Evolutionary conservation across 64 coral and sea anemone genomes (phyloP), one percentile per base, ranked within the genome.

Genomic region (Trachythela sp.): DNA sequence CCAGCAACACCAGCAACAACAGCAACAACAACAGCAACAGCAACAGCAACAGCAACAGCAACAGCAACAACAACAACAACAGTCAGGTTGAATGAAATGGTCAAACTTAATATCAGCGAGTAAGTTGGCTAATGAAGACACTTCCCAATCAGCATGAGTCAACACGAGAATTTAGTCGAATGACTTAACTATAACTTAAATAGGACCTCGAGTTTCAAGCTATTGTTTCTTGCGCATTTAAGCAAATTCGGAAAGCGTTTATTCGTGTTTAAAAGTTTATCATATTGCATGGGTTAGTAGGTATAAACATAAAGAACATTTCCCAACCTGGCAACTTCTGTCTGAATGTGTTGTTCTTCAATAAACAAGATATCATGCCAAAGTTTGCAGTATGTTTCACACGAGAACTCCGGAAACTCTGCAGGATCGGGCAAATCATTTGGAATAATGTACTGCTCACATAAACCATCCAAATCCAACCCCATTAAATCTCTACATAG

Each of bases 361-460:
- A 80, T 80, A 34, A 80, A 80, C 37, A 80, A 80, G 13, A 80
- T 80, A 11, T 35, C 14, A 22, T 80, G 75, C 75, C 75, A 80
- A 17, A 80, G 14, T 10, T 80, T 80, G 75, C 75, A 80, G 75
- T 80, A 80, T 37, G 8, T 80, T 35, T 13, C 37, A 35, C 9
- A 29, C 13, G 75, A 29, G 30, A 80, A 80, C 34, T 34, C 75
- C 34, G 15, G 31, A 15, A 34, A 18, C 9, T 20, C 20, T 40
- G 8, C 37, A 37, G 2, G 1, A 35, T 80, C 75, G 0, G 75
- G 32, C 30, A 80, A 15, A 29, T 13, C 75, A 40, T 80, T 9
- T 37, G 75, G 26, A 39, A 35, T 36, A 10, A 13, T 80, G 75
- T 80, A 80, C 14, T 38, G 31, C 10, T 39, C 75, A 39, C 75